Conservation (phyloP, 2,797 vertebrate genomes). For the Argentina silus region DNA sequence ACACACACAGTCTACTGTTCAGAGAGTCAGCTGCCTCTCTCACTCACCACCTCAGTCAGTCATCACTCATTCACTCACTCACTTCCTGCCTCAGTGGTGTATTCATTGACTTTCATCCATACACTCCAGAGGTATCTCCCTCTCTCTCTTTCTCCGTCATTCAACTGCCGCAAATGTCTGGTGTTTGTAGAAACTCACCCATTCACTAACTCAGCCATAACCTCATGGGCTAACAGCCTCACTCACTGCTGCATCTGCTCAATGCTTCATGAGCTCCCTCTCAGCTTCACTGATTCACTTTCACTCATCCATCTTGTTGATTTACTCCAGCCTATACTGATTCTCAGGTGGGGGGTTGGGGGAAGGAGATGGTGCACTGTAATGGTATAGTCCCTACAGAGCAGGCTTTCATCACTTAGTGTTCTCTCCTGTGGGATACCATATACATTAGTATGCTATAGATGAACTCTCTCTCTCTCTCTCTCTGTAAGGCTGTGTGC, state of each 20-base stretch:
- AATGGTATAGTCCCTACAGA: slow-evolving; percentile 15
- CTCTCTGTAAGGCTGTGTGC: slow-evolving; percentile 23
- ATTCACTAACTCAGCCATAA: neutral
- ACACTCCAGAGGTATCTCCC: neutral
- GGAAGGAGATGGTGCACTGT: neutral
- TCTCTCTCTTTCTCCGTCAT: neutral
- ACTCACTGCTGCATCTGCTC: neutral
- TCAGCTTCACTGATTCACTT: neutral
- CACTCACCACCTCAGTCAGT: slow-evolving; percentile 49
- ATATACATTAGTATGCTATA: slow-evolving; percentile 33
- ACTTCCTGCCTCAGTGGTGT: neutral
- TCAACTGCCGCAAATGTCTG: neutral
- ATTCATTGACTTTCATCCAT: neutral
- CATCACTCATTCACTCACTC: neutral
- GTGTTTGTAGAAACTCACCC: neutral
- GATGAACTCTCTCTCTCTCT: slow-evolving; percentile 22
- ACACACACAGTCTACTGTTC: slow-evolving; percentile 35
- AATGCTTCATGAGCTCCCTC: neutral
- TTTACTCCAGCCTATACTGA: slow-evolving; percentile 2
- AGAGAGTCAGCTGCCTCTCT: slow-evolving; percentile 56
- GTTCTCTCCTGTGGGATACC: slow-evolving; percentile 26
- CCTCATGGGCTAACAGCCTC: too few species aligned
- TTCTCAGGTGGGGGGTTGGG: neutral
- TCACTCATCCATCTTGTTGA: slow-evolving; percentile 6
- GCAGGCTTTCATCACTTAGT: slow-evolving; percentile 21